Conservation (phyloP, 2,888 invertebrate species). For the Chrysotoxum bicinctum region DNA sequence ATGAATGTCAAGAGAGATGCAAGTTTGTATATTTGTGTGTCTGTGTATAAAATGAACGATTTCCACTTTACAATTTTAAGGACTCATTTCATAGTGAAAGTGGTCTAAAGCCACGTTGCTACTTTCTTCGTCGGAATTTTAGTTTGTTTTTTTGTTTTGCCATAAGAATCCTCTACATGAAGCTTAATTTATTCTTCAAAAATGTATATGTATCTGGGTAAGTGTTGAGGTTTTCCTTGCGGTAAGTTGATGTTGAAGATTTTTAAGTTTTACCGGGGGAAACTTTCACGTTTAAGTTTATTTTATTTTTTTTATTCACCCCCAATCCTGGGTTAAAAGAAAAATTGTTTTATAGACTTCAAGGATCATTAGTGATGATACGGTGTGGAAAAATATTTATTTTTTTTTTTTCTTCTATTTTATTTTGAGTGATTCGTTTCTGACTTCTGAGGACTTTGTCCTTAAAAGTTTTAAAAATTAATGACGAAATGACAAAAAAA, state of each 20-base stretch:
- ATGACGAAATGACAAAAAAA: conserved; percentile 14
- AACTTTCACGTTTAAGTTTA: conserved; percentile 16
- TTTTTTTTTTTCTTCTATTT: background rate
- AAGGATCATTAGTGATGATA: conserved; percentile 25
- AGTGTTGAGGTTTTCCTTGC: conserved; percentile 35
- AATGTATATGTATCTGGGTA: conserved; percentile 3
- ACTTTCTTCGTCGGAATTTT: background rate
- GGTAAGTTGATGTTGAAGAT: conserved; percentile 25
- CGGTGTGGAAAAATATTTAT: conserved; percentile 12
- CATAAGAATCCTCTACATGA: background rate
- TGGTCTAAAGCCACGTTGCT: conserved; percentile 31
- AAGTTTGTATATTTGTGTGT: background rate
- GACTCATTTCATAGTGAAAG: conserved; percentile 35
- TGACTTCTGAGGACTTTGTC: background rate
- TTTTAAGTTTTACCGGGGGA: background rate
- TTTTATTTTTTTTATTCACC: conserved; percentile 2
- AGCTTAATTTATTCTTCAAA: conserved; percentile 30
- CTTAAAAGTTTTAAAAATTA: background rate
- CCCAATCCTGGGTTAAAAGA: background rate
- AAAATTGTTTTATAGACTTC: conserved; percentile 28
- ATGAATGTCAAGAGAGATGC: background rate
- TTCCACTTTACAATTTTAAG: conserved; percentile 37
- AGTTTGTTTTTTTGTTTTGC: conserved; percentile 1
- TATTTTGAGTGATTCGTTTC: background rate
- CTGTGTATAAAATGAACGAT: conserved; percentile 30